Base-by-base conservation (phyloP, 2,797 vertebrate species). In the Trachurus trachurus region DNA sequence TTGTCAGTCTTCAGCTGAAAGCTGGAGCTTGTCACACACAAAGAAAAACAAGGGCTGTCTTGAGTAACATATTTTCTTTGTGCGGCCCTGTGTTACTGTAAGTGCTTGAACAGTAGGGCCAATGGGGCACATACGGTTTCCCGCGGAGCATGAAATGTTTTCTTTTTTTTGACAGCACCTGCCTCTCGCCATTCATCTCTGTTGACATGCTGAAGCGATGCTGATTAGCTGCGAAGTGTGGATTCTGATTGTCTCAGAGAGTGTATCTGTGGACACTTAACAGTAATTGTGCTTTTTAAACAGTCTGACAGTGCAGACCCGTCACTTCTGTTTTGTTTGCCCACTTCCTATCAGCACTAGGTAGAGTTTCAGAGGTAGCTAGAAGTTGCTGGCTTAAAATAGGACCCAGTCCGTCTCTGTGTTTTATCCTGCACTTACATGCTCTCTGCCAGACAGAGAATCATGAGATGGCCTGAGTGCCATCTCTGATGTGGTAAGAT, bases 401-500 rank as follows among this genome's bases (percentile, higher is more conserved):
- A 81, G 80, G 60, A 57, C 56, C 10, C 63, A 40, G 19, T 76
- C 58, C 47, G 63, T 57, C 31, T 19, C 81, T 45, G 73, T 45
- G 73, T 87, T 87, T 80, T 22, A 66, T 88, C 74, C 61, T 57
- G 62, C 45, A 44, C 60, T 79, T 80, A 47, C 64, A 80, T 54
- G 13, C 65, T 4, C 68, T 70, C 49, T 42, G 79, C 61, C 78
- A 87, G 78, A 87, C 16, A 5, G 45, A 52, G 67, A 74, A 45
- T 66, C 67, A n/a, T n/a, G n/a, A n/a, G n/a, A n/a, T n/a, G n/a
- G n/a, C n/a, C n/a, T n/a, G n/a, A 16, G 31, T 52, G 52, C 62
- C 78, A 78, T 71, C 50, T 83, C 62, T 84, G 71, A 80, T 84
- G 89, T 77, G 76, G 68, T 63, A 50, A 74, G 66, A 81, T 85